Base-by-base conservation (phyloP, 2,888 invertebrate species). In the Parnassius glacialis region DNA sequence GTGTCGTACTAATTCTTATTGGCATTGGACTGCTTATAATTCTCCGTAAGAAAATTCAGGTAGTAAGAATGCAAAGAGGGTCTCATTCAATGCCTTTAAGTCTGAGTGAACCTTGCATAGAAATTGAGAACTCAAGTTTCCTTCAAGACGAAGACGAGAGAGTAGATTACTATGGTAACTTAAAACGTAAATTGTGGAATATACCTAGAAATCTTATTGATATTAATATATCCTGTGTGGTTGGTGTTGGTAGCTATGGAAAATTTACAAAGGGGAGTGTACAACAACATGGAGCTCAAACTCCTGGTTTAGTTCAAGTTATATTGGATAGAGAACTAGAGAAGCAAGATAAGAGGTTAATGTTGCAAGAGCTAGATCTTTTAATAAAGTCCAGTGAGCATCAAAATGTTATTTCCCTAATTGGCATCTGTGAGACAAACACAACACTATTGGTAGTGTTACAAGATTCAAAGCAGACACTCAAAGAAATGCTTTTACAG, bases 101-200 rank as follows among this genome's bases (percentile, higher is more conserved):
- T 74, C 84, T 96, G 42, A 96, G 96, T 75, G 96, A 96, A 63
- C 95, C 96, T 0, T 94, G 96, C 74, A 93, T 95, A 65, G 96
- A 96, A 85, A 93, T 95, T 79, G 96, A 96, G 80, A 96, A 96
- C 77, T 93, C 95, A 71, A 96, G 95, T 0, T 96, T 95, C 71
- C 91, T 96, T 20, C 94, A 94, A 20, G 96, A 96, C 72, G 95
- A 95, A 66, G 93, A 94, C 48, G 93, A 93, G 67, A 90, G 93
- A 69, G 88, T 93, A 1, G 95, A 95, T 74, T 93, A 95, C 74
- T 96, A 96, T 74, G 93, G 94, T 58, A 94, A 94, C 68, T 88
- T 97, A 53, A 96, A 95, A 77, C 93, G 95, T 70, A 95, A 94
- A 77, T 90, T 97, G 0, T 95, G 95, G 93, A 94, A 93, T 65